Percentiles rank a stretch among this genome's conserved stretches.
Conservation (phyloP, 2,888 invertebrate genomes). For the Scaptomyza flava region DNA sequence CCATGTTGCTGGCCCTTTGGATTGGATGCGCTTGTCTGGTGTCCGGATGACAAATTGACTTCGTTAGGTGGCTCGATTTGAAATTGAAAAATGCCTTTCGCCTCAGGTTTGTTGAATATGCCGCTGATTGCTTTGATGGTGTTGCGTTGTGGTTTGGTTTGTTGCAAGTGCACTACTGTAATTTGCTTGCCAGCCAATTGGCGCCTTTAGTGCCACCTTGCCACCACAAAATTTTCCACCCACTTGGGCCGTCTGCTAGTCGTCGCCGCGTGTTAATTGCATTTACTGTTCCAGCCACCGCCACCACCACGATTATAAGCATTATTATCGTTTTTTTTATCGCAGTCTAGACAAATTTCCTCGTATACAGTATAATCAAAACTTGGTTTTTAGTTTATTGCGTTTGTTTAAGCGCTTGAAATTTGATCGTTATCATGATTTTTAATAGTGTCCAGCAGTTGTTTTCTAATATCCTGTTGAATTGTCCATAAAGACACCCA, state of each 20-base stretch:
- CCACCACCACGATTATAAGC: conserved; percentile 23
- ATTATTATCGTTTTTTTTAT: conserved; percentile 24
- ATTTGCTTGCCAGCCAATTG: conserved; percentile 1
- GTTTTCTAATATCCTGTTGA: conserved; percentile 65
- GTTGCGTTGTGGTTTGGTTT: conserved; percentile 9
- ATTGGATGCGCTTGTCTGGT: conserved; percentile 27
- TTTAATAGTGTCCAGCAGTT: conserved; percentile 54
- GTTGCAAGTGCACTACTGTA: too few relatives aligned
- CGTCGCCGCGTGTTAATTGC: conserved; percentile 44
- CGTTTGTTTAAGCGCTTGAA: conserved; percentile 33
- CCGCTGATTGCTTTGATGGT: conserved; percentile 56
- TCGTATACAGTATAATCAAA: conserved; percentile 26
- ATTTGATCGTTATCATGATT: conserved; percentile 46
- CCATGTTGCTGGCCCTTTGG: conserved; percentile 18
- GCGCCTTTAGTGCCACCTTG: conserved; percentile 39
- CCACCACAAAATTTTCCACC: conserved; percentile 25
- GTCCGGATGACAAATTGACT: conserved; percentile 71
- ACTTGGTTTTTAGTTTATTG: conserved; percentile 24
- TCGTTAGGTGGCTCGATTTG: conserved; percentile 56
- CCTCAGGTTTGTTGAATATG: conserved; percentile 65
- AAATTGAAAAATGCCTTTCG: conserved; percentile 64
- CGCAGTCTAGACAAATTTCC: conserved; percentile 69
- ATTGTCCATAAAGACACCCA: conserved; percentile 38
- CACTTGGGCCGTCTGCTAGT: conserved; percentile 5
- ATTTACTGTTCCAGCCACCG: conserved; percentile 30